Conservation (phyloP, 2,888 invertebrate genomes). For the Anaspis maculata region DNA sequence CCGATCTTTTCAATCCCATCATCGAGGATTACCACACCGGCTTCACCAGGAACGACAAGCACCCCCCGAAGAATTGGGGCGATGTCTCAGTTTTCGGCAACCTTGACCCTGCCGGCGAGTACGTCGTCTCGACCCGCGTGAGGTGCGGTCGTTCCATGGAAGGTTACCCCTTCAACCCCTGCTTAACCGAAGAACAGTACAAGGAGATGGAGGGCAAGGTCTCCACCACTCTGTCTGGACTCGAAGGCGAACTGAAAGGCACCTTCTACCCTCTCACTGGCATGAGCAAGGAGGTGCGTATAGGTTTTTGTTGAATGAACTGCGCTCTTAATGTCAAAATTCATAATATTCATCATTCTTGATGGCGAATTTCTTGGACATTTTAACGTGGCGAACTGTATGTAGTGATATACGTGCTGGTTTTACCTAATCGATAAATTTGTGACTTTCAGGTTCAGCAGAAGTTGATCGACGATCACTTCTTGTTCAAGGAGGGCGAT, state of each 20-base stretch:
- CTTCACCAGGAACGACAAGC: constrained; percentile 90
- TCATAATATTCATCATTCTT: too few species aligned
- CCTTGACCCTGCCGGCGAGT: constrained; percentile 85
- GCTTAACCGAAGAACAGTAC: constrained; percentile 93
- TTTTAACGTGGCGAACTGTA: too few species aligned
- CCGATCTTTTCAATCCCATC: constrained; percentile 92
- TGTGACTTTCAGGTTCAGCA: too few species aligned
- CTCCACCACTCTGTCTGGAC: constrained; percentile 68
- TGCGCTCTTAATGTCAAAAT: too few species aligned
- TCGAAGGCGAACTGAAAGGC: constrained; percentile 86
- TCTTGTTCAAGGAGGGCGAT: constrained; percentile 96
- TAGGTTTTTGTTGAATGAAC: too few species aligned
- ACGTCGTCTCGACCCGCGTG: constrained; percentile 90
- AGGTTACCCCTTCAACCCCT: constrained; percentile 97
- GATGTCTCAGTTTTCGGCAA: constrained; percentile 85
- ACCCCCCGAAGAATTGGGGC: constrained; percentile 91
- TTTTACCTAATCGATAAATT: too few species aligned
- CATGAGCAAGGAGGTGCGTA: constrained; percentile 91
- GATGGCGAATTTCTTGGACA: too few species aligned
- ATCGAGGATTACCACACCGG: constrained; percentile 96
- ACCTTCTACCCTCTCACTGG: constrained; percentile 92
- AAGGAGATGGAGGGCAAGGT: constrained; percentile 95
- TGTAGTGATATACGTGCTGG: too few species aligned
- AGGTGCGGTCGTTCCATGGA: constrained; percentile 92
- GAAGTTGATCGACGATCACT: constrained; percentile 95